Conservation (phyloP, 2,113 vertebrate genomes). For the Ptilonorhynchus violaceus region DNA sequence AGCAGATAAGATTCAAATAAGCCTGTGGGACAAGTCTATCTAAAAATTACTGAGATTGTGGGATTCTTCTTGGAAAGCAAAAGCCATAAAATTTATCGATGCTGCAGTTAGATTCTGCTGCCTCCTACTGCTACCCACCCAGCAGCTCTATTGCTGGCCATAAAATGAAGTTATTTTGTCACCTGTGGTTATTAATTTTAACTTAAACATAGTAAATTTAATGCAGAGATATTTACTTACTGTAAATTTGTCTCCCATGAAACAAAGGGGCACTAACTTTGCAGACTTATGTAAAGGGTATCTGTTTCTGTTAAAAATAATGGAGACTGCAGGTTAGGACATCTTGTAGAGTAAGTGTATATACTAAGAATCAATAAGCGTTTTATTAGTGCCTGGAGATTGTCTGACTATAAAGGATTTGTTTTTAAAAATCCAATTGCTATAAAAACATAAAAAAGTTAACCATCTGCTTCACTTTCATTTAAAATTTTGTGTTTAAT, state of each 20-base stretch:
- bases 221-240: constrained; percentile 47
- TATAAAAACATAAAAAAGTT: constrained; percentile 66
- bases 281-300: constrained; percentile 15
- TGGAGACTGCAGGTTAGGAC: not conserved
- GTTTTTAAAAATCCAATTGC: constrained; percentile 32
- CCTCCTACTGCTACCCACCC: not conserved
- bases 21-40: not conserved
- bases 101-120: not conserved
- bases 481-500: constrained; percentile 61
- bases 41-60: not conserved
- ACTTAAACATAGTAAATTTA: constrained; percentile 63
- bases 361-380: constrained; percentile 61
- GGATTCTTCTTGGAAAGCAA: constrained; percentile 18
- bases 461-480: constrained; percentile 41
- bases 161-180: constrained; percentile 63
- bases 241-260: constrained; percentile 57
- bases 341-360: constrained; percentile 56
- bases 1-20: not conserved
- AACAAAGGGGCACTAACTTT: constrained; percentile 32
- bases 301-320: constrained; percentile 45
- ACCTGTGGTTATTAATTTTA: constrained; percentile 50
- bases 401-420: constrained; percentile 21
- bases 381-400: constrained; percentile 69
- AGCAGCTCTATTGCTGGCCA: not conserved
- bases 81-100: not conserved